Conservation (phyloP, 2,797 vertebrate species). For the Gobionotothen gibberifrons region DNA sequence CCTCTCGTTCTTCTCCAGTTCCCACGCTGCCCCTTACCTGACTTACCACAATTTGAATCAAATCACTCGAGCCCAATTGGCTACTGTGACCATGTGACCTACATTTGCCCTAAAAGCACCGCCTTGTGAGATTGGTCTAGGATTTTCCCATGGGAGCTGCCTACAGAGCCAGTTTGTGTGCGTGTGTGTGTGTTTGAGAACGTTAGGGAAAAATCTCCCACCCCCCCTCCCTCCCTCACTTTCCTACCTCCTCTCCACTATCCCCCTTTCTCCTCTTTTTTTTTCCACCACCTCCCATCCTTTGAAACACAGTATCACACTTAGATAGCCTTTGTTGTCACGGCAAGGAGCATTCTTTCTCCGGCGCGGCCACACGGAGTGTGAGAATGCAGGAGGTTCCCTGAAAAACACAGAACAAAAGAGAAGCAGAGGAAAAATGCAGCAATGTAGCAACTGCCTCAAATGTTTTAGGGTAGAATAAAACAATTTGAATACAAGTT, state of each 20-base stretch:
- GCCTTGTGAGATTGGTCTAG: constrained; percentile 76
- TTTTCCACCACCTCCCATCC: constrained; percentile 74
- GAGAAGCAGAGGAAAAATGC: constrained; percentile 52
- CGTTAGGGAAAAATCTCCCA: constrained; percentile 61
- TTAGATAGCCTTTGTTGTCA: constrained; percentile 81
- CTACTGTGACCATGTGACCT: constrained; percentile 78
- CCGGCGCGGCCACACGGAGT: constrained; percentile 65
- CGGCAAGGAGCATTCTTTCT: constrained; percentile 75
- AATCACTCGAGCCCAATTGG: constrained; percentile 81
- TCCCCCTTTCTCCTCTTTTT: constrained; percentile 65
- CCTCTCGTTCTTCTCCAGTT: constrained; percentile 56
- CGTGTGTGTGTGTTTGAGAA: constrained; percentile 44
- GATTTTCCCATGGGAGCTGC: constrained; percentile 89
- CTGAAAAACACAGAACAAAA: constrained; percentile 43
- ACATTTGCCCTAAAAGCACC: constrained; percentile 62
- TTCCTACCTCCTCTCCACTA: constrained; percentile 65
- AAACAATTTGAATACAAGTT: not conserved
- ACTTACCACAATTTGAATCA: constrained; percentile 84
- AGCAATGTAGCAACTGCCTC: constrained; percentile 32
- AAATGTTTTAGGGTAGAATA: constrained; percentile 8
- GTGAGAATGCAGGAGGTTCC: constrained; percentile 70
- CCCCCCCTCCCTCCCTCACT: constrained; percentile 44
- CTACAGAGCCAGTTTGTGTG: constrained; percentile 59
- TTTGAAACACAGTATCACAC: constrained; percentile 82
- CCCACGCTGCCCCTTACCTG: constrained; percentile 84